Evolutionary conservation across 2,888 invertebrate genomes (phyloP), one percentile per base, ranked within the genome.

Genomic region (Rapana venosa): DNA sequence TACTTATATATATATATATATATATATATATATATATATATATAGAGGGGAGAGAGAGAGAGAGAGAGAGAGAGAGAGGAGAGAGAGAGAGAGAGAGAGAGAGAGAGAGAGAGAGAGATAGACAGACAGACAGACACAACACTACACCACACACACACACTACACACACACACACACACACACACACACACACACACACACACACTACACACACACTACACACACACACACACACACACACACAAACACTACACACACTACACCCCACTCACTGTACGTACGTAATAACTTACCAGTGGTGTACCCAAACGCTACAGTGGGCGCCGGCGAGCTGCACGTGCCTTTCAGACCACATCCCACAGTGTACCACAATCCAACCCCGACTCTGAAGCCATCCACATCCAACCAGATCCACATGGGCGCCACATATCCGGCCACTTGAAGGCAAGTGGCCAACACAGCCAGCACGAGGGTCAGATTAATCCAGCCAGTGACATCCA

Each of bases 351-450:
- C 90, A 32, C 90, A 90, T 0, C 90, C 90, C 17, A 61, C 77
- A 2, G 77, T 77, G 47, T n/a, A 77, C 90, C 90, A 90, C 22
- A 90, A n/a, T 22, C 90, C 90, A 0, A 90, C 61, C 26, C 88
- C 90, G 2, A 88, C 85, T 5, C 36, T 58, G 70, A 90, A 90
- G 8, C 58, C 22, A 6, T 66, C 88, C 22, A 61, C 26, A 15
- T 86, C 58, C 35, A 90, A n/a, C 88, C 88, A 90, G 74, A 90
- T 88, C 90, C 90, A 90, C 90, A 90, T 90, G 61, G 90, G 90
- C 22, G 88, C 88, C 74, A 88, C 88, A 22, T 79, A 90, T 8
- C 88, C 87, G 13, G 90, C 90, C 36, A 90, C 36, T 58, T 90
- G 90, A 26, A 90, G 61, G 20, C 85, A 32, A 0, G 58, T 47